Conservation (phyloP, 92 coral and sea anemone genomes). For the Palythoa heliodiscus region DNA sequence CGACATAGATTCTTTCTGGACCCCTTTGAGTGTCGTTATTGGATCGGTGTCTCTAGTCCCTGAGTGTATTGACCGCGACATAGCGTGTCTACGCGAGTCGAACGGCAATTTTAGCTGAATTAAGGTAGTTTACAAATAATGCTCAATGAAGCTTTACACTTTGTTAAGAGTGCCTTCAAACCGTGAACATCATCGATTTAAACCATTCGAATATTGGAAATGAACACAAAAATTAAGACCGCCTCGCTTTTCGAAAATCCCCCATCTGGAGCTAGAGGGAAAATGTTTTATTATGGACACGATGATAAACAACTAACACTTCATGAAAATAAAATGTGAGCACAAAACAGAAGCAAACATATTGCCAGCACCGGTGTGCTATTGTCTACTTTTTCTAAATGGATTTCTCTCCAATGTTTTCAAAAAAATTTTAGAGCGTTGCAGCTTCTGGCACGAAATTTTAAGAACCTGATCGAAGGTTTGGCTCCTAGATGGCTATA, state of each 20-base stretch:
- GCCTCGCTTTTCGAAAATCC: neutral
- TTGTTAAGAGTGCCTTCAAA: neutral
- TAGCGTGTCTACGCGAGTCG: constrained; percentile 19
- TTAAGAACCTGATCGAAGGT: neutral
- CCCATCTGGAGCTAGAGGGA: neutral
- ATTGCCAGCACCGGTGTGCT: neutral
- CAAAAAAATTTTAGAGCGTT: neutral
- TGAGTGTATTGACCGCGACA: neutral
- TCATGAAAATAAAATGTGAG: neutral
- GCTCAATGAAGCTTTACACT: constrained; percentile 13
- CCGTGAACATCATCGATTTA: constrained; percentile 16
- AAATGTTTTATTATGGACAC: neutral
- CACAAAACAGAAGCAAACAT: neutral
- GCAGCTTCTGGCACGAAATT: neutral
- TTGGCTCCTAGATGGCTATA: constrained; percentile 6
- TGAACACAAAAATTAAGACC: neutral
- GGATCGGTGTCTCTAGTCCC: neutral
- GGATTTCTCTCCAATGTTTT: neutral
- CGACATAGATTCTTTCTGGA: neutral
- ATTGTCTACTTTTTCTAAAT: neutral
- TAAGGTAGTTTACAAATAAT: neutral
- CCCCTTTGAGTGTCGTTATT: neutral
- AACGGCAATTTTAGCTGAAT: neutral
- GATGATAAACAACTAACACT: neutral
- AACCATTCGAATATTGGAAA: neutral